Conservation (phyloP, 2,113 vertebrate genomes). For the Trachemys scripta region DNA sequence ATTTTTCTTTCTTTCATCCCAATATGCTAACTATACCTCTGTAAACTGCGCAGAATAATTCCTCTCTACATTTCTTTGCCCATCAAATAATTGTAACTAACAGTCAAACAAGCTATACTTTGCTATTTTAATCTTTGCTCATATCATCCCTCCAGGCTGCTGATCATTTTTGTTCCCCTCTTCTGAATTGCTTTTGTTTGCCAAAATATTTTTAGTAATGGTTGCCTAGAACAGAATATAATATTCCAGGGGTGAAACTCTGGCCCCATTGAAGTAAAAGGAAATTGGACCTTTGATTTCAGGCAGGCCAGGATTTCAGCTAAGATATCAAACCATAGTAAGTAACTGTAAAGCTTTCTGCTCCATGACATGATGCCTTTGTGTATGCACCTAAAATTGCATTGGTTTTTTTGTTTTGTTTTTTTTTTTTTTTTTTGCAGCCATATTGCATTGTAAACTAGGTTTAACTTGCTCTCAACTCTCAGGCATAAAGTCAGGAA, state of each 20-base stretch:
- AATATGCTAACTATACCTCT: not conserved
- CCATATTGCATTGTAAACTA: not conserved
- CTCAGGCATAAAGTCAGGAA: not conserved
- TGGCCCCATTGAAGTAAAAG: not conserved
- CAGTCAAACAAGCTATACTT: not conserved
- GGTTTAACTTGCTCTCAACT: not conserved
- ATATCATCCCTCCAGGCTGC: not conserved
- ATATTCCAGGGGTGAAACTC: not conserved
- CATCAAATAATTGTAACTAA: not conserved
- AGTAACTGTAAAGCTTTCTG: not conserved
- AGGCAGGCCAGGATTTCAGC: not conserved
- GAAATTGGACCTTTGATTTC: not conserved
- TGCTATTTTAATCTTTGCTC: not conserved
- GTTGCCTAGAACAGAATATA: not conserved
- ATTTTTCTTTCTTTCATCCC: not conserved
- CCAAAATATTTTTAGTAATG: not conserved
- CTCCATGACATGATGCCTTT: not conserved
- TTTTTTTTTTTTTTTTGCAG: not conserved
- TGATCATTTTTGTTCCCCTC: not conserved
- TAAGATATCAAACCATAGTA: not conserved
- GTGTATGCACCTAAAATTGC: not conserved
- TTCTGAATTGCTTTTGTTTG: too few species aligned
- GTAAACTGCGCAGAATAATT: accelerated
- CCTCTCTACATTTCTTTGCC: not conserved
- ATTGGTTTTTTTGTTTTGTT: not conserved